Conservation (phyloP, 2,113 vertebrate species). For the Paratilapia polleni region DNA sequence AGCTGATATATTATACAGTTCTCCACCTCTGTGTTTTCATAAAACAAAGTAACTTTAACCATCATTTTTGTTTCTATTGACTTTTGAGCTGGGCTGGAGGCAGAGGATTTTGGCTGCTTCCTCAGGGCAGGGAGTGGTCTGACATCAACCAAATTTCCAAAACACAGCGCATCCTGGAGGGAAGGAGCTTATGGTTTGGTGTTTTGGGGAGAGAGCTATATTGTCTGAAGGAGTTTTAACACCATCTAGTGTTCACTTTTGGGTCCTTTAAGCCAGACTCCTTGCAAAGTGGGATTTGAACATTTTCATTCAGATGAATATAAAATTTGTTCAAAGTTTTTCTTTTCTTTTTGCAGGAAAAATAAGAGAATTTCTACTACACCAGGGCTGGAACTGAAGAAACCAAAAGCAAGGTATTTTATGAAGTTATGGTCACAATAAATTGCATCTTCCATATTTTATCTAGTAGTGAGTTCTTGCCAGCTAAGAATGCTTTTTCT, state of each 20-base stretch:
- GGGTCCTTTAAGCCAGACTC: background rate
- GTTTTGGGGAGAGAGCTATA: background rate
- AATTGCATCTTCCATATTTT: background rate
- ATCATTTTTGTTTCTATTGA: conserved; percentile 60
- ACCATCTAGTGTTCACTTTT: conserved; percentile 73
- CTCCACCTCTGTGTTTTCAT: conserved; percentile 19
- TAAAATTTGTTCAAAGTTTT: background rate
- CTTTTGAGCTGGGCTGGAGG: conserved; percentile 43
- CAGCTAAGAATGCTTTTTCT: background rate
- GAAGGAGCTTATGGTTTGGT: background rate
- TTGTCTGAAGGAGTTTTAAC: conserved; percentile 36
- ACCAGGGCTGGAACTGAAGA: conserved; percentile 50
- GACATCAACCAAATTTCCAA: conserved; percentile 60
- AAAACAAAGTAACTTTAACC: conserved; percentile 23
- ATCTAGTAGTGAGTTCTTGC: background rate
- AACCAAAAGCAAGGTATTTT: conserved; percentile 71
- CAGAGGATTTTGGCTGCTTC: conserved; percentile 34
- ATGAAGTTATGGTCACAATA: background rate
- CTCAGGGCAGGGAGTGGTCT: conserved; percentile 66
- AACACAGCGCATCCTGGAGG: conserved; percentile 8
- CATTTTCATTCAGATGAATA: background rate
- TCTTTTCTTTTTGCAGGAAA: conserved; percentile 60
- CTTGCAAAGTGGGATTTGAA: background rate
- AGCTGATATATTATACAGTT: conserved; percentile 4
- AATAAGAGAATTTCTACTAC: conserved; percentile 50